Conservation (phyloP, 2,113 vertebrate species). For the Campylomormyrus numenius region DNA sequence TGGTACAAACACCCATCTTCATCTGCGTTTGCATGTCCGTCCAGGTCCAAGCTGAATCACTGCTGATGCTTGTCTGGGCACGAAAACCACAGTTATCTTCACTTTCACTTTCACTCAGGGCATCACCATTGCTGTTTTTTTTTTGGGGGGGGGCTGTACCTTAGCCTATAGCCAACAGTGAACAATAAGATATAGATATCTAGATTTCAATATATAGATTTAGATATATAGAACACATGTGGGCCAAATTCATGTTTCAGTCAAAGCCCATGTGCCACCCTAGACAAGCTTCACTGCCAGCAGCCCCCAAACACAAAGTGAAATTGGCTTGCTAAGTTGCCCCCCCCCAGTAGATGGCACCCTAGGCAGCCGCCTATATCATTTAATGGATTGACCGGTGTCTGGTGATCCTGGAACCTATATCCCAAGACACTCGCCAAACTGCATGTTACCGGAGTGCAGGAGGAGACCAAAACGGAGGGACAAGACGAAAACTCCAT, state of each 20-base stretch:
- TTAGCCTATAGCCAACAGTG: neutral
- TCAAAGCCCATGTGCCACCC: neutral
- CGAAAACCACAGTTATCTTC: neutral
- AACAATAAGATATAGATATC: neutral
- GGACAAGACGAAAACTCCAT: neutral
- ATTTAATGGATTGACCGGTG: neutral
- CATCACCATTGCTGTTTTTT: neutral
- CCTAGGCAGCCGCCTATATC: neutral
- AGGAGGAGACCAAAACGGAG: neutral
- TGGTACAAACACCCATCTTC: too few species aligned
- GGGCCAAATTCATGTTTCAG: neutral
- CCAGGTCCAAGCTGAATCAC: neutral
- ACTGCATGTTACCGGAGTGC: neutral
- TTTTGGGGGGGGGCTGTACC: neutral
- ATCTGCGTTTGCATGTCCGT: neutral
- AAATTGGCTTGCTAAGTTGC: too few species aligned
- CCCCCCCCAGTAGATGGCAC: too few species aligned
- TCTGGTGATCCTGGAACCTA: neutral
- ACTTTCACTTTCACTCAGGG: neutral
- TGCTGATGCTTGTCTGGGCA: neutral
- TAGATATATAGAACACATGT: neutral
- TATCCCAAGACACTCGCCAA: neutral
- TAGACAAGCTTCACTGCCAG: neutral
- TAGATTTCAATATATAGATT: neutral
- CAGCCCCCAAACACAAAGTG: neutral